Evolutionary conservation across 1,140 invertebrate genomes (phyloP).

Genomic region (Belonocnema kinseyi): DNA sequence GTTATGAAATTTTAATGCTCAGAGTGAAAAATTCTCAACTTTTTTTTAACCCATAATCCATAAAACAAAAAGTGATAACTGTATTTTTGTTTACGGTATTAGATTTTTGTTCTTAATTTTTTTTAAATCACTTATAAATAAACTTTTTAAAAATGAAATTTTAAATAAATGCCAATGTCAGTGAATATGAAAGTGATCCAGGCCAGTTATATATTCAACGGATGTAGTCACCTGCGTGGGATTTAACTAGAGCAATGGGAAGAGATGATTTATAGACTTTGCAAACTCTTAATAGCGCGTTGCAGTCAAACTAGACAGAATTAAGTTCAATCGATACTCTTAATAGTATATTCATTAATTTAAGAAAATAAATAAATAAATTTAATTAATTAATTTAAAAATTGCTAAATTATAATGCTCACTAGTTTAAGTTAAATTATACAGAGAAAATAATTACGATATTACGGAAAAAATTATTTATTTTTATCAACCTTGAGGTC

Average conservation of each 20-base stretch:
- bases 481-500: neutral
- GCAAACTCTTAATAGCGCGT: slow-evolving; percentile 6
- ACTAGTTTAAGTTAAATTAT: too few species aligned
- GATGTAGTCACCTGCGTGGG: slow-evolving; percentile 10
- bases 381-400: too few species aligned
- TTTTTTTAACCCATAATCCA: too few species aligned
- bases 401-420: too few species aligned
- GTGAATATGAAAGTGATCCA: neutral
- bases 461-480: too few species aligned
- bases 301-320: slow-evolving; percentile 11
- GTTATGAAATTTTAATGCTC: too few species aligned
- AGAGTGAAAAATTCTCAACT: too few species aligned
- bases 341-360: neutral
- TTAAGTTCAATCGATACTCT: slow-evolving; percentile 10
- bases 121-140: neutral
- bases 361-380: too few species aligned
- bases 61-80: too few species aligned
- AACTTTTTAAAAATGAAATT: neutral
- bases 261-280: slow-evolving; percentile 11
- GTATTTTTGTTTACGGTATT: too few species aligned
- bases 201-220: neutral
- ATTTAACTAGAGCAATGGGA: slow-evolving; percentile 18
- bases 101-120: too few species aligned
- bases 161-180: neutral
- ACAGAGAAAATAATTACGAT: too few species aligned